Percentiles rank a stretch among this genome's conserved stretches.
Evolutionary conservation across 2,113 vertebrate genomes (phyloP).

Genomic region (Otis tarda): DNA sequence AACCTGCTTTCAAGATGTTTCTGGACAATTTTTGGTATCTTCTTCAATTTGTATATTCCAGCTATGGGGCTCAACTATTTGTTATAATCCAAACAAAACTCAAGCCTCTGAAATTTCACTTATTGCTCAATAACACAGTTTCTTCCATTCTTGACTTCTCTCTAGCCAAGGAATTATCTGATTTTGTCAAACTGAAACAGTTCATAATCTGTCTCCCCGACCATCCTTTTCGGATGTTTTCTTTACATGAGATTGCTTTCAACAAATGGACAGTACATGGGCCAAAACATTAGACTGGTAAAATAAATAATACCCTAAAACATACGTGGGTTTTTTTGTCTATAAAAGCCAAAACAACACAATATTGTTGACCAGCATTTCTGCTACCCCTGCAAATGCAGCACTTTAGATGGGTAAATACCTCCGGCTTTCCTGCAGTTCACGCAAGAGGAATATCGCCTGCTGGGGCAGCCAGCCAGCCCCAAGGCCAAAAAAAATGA

Average conservation of each 20-base stretch:
- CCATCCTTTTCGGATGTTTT: background rate
- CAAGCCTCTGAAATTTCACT: background rate
- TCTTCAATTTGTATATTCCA: background rate
- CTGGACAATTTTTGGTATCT: background rate
- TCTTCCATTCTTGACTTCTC: background rate
- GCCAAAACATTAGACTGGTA: background rate
- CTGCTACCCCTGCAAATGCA: rapidly evolving
- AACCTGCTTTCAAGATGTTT: background rate
- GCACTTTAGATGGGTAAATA: background rate
- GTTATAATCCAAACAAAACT: background rate
- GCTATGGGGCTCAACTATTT: background rate
- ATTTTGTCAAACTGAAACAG: background rate
- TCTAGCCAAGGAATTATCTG: background rate
- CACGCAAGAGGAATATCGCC: background rate
- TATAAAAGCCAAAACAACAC: background rate
- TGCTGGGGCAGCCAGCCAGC: background rate
- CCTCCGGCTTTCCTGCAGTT: background rate
- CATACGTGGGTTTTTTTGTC: background rate
- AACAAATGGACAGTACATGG: background rate
- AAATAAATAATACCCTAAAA: background rate
- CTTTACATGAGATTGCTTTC: background rate
- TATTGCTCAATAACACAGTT: background rate
- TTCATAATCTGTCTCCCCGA: background rate
- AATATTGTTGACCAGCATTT: background rate
- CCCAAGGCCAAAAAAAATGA: background rate